Conservation (phyloP, 2,113 vertebrate species). For the Hypomesus transpacificus region DNA sequence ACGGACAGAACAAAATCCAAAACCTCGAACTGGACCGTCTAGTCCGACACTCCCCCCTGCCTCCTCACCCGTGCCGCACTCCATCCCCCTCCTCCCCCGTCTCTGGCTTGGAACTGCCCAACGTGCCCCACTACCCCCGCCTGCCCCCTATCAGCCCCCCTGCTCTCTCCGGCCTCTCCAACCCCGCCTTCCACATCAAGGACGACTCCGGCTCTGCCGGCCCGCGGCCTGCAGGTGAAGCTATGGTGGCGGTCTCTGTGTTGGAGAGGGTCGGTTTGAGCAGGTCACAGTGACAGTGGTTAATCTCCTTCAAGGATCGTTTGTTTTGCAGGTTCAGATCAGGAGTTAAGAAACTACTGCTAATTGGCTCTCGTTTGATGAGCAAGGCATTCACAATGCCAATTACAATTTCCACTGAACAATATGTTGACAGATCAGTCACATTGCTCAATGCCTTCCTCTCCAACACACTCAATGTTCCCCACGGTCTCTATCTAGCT, state of each 20-base stretch:
- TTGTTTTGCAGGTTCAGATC: too few species aligned
- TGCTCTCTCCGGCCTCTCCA: slow-evolving; percentile 64
- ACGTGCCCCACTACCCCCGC: slow-evolving; percentile 71
- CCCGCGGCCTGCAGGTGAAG: slow-evolving; percentile 66
- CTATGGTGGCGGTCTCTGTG: not conserved
- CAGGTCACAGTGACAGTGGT: too few species aligned
- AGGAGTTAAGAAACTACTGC: too few species aligned
- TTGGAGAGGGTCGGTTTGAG: too few species aligned
- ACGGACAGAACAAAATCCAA: slow-evolving; percentile 44
- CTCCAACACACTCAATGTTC: too few species aligned
- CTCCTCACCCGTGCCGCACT: slow-evolving; percentile 53
- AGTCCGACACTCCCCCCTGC: slow-evolving; percentile 56
- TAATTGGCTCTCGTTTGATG: too few species aligned
- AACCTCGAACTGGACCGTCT: slow-evolving; percentile 76
- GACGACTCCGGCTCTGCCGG: slow-evolving; percentile 54
- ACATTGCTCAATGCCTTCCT: too few species aligned
- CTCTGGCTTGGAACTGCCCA: slow-evolving; percentile 70
- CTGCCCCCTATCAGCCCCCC: slow-evolving; percentile 69
- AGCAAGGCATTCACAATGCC: too few species aligned
- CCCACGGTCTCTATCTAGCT: not conserved
- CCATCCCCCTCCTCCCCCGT: slow-evolving; percentile 64
- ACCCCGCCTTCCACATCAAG: slow-evolving; percentile 71
- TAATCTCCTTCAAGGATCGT: too few species aligned
- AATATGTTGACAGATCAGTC: too few species aligned
- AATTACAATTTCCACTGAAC: too few species aligned